Conservation (phyloP, 1,140 invertebrate genomes). For the Drosophila equinoxialis region DNA sequence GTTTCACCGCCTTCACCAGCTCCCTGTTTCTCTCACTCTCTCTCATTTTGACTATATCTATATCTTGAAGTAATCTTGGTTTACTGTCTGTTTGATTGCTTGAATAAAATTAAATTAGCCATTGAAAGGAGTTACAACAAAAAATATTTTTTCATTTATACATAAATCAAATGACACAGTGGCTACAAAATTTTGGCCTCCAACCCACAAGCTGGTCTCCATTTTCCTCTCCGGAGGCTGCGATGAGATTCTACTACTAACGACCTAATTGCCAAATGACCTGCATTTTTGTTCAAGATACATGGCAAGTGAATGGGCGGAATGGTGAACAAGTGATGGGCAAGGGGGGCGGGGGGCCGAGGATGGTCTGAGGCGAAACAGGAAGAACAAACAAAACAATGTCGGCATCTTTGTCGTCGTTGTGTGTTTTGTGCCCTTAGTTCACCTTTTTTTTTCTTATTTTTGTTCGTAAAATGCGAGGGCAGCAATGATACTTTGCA, state of each 20-base stretch:
- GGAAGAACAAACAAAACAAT: constrained; percentile 47
- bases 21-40: too few relatives aligned
- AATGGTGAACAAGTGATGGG: neutral
- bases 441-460: constrained; percentile 36
- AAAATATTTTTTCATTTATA: constrained; percentile 30
- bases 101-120: constrained; percentile 59
- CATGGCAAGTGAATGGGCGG: constrained; percentile 30
- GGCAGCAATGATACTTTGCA: neutral
- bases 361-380: constrained; percentile 15
- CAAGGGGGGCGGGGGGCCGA: constrained; percentile 23
- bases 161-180: constrained; percentile 49
- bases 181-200: neutral
- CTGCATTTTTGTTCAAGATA: constrained; percentile 61
- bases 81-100: constrained; percentile 50
- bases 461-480: neutral
- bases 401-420: constrained; percentile 19
- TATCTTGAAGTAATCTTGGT: neutral
- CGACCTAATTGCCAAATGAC: constrained; percentile 72
- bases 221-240: too few relatives aligned
- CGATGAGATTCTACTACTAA: neutral
- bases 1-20: neutral
- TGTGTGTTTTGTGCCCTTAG: constrained; percentile 25
- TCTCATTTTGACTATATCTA: too few relatives aligned
- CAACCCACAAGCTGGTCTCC: too few relatives aligned
- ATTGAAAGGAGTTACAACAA: constrained; percentile 34